Conservation (phyloP, 2,113 vertebrate genomes). For the Sturnira hondurensis region DNA sequence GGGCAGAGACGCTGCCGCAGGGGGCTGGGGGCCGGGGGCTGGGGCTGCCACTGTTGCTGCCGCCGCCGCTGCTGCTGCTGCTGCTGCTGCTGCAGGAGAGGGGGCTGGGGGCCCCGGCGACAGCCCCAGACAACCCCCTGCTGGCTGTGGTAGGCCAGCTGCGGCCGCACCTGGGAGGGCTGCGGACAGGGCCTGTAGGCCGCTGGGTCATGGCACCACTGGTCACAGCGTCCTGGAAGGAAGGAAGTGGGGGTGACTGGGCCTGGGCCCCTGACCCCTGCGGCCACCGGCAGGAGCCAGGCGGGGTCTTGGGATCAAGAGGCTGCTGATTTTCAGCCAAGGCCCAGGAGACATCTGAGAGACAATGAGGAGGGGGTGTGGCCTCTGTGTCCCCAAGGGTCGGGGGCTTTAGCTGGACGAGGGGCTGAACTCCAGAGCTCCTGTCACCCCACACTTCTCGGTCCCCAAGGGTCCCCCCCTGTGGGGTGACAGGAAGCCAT, state of each 20-base stretch:
- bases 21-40: background rate
- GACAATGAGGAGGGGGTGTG: background rate
- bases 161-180: slow-evolving; percentile 11
- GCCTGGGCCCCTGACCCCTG: background rate
- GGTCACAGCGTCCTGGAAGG: slow-evolving; percentile 64
- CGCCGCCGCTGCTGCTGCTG: background rate
- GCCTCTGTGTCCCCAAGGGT: fast-evolving
- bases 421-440: background rate
- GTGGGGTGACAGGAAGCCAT: too few relatives aligned
- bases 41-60: background rate
- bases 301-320: background rate
- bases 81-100: background rate
- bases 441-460: background rate
- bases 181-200: slow-evolving; percentile 24
- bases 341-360: background rate
- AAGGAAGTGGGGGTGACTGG: slow-evolving; percentile 68
- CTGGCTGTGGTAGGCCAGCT: slow-evolving; percentile 7
- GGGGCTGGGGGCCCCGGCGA: background rate
- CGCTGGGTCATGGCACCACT: slow-evolving; percentile 25
- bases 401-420: background rate
- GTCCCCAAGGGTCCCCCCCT: too few relatives aligned
- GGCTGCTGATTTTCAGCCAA: background rate
- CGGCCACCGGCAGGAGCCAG: background rate
- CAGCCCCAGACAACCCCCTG: background rate
- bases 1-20: background rate